Evolutionary conservation across 2,888 invertebrate species (phyloP), one percentile per base, ranked within the genome.

Genomic region (Zelleria hepariella): DNA sequence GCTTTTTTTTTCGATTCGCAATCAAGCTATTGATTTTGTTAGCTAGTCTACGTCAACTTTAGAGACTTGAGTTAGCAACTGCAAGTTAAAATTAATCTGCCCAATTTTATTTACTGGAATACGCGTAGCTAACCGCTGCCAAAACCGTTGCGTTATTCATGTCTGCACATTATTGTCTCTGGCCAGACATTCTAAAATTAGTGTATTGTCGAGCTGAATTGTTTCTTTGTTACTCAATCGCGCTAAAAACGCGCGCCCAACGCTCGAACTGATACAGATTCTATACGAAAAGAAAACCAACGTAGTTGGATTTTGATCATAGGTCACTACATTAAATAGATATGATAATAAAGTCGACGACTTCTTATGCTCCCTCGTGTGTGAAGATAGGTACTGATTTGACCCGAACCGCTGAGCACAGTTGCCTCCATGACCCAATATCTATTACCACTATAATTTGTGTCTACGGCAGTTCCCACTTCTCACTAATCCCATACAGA

Each of bases 131-230:
- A 10, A 24, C 53, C 7, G 55, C 21, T 6, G 27, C 55, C 32
- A 55, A 55, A 27, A 18, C 32, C 8, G 27, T 51, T 4, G 32
- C 32, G n/a, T 8, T 48, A 48, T 47, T 48, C 57, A 48, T 23
- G 57, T 57, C 57, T 24, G 57, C 48, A 57, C 57, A 57, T 57
- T 24, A 47, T 57, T 57, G 57, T 57, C 57, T 47, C 48, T 18
- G 57, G 57, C 57, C 25, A 57, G 57, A 48, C 57, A 57, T 57
- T 57, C 57, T 57, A 57, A 57, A 57, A 24, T 47, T 57, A 57
- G 57, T 48, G 23, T 48, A 57, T 24, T 57, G 57, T 57, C 57
- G 47, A 47, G 57, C 48, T 23, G 57, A 57, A 57, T 48, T 47
- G 57, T 48, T 48, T 57, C 57, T 57, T 57, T 48, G 57, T 57